phyloP scores from a whole-genome alignment of 2,113 vertebrate genomes.

The Alethe diademata region DNA sequence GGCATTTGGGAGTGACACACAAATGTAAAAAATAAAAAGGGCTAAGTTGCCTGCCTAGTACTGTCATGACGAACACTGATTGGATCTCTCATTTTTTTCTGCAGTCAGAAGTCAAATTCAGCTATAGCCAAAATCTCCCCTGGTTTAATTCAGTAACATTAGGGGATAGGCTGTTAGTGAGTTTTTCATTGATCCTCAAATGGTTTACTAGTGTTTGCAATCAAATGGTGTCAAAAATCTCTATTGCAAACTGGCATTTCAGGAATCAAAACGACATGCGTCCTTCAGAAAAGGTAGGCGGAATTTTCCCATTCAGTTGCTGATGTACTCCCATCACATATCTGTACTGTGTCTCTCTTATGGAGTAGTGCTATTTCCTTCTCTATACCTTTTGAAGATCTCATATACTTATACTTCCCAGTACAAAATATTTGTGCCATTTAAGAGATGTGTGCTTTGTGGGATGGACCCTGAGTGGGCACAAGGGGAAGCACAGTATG shows the following conservation, averaged over 20 bases:
- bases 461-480: background rate
- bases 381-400: background rate
- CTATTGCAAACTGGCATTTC: background rate
- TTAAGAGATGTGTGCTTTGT: background rate
- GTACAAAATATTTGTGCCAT: background rate
- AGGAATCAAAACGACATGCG: background rate
- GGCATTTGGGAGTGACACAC: slow-evolving; percentile 39
- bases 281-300: background rate
- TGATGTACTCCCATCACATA: background rate
- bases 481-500: background rate
- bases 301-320: background rate
- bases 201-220: background rate
- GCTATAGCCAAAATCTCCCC: background rate
- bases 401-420: background rate
- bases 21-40: background rate
- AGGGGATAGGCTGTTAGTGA: background rate
- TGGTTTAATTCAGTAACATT: background rate
- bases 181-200: background rate
- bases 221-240: background rate
- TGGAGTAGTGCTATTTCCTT: background rate
- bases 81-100: background rate
- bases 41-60: background rate
- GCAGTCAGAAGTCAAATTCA: background rate
- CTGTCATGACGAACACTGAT: background rate
- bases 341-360: background rate